Percentiles rank a stretch among this genome's conserved stretches.
These are phyloP conservation scores for Burhinus oedicnemus DNA, from an alignment of 2,113 vertebrate species.

Conservation along the genomic window DNA sequence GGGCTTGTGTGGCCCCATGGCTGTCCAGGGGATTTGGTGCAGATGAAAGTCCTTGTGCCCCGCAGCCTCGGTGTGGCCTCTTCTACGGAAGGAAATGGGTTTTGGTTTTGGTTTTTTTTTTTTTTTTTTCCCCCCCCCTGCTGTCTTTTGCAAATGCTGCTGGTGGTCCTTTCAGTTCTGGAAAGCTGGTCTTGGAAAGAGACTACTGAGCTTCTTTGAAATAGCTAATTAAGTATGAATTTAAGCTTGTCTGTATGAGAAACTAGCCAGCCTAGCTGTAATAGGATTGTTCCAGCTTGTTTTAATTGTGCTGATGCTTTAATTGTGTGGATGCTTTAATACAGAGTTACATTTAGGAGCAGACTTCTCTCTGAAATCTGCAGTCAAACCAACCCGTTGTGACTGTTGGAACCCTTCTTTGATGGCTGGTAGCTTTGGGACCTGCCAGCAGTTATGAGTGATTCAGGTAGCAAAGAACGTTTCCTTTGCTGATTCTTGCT, in stretches of 20 bases:
- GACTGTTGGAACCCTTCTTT: background rate
- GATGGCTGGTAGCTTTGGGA: background rate
- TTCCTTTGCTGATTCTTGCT: background rate
- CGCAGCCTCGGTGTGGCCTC: fast-evolving
- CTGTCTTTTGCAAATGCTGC: background rate
- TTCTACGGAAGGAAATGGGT: background rate
- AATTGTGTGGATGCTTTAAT: background rate
- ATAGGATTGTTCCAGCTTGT: background rate
- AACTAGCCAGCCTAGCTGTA: conserved; percentile 14
- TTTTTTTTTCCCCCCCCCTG: fast-evolving
- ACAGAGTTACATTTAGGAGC: background rate
- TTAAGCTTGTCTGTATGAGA: background rate
- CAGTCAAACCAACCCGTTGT: background rate
- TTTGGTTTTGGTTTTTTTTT: background rate
- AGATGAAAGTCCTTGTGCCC: background rate
- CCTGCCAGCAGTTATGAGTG: background rate
- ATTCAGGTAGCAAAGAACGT: background rate
- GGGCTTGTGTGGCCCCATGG: background rate
- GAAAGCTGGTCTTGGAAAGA: background rate
- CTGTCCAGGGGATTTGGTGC: fast-evolving
- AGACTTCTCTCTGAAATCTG: background rate
- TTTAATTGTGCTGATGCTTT: conserved; percentile 20
- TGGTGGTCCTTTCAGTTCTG: background rate
- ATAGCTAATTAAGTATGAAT: conserved; percentile 1
- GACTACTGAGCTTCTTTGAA: background rate